phyloP scores from a whole-genome alignment of 2,113 vertebrate genomes.

The Cephalopholis sonnerati region DNA sequence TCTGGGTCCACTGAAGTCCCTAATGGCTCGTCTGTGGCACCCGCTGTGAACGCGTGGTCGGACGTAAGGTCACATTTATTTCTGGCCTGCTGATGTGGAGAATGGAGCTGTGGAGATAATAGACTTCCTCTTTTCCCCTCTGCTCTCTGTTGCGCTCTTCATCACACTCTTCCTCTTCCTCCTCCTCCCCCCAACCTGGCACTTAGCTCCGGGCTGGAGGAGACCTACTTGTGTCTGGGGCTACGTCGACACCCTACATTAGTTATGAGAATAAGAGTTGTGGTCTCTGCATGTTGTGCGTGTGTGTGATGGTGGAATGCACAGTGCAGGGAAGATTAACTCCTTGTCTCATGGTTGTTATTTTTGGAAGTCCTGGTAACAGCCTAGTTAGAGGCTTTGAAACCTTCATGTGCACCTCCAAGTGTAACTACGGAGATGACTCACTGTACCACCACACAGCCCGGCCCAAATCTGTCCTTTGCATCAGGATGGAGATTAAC shows the following conservation, averaged over 20 bases:
- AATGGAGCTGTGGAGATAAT: constrained; percentile 56
- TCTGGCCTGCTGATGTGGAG: constrained; percentile 67
- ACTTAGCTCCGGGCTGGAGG: constrained; percentile 35
- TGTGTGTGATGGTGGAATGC: constrained; percentile 26
- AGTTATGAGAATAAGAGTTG: constrained; percentile 42
- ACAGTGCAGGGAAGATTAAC: constrained; percentile 52
- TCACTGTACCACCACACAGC: constrained; percentile 20
- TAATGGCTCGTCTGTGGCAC: constrained; percentile 66
- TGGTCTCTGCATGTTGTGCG: constrained; percentile 3
- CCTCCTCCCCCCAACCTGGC: constrained; percentile 1
- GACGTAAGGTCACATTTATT: constrained; percentile 79
- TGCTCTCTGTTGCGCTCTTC: constrained; percentile 39
- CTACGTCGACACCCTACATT: constrained; percentile 42
- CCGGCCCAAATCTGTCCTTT: constrained; percentile 42
- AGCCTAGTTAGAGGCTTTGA: constrained; percentile 37
- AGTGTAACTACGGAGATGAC: constrained; percentile 51
- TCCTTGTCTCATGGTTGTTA: constrained; percentile 36
- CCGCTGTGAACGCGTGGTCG: constrained; percentile 66
- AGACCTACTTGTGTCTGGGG: constrained; percentile 62
- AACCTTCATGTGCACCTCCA: constrained; percentile 35
- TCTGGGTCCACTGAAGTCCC: constrained; percentile 57
- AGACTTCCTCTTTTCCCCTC: constrained; percentile 43
- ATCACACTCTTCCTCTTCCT: constrained; percentile 35
- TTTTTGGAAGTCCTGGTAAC: constrained; percentile 52
- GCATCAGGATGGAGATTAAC: constrained; percentile 51